Evolutionary conservation across 2,888 invertebrate genomes (phyloP), one percentile per base, ranked within the genome.

Genomic region (Drosophila prostipennis): DNA sequence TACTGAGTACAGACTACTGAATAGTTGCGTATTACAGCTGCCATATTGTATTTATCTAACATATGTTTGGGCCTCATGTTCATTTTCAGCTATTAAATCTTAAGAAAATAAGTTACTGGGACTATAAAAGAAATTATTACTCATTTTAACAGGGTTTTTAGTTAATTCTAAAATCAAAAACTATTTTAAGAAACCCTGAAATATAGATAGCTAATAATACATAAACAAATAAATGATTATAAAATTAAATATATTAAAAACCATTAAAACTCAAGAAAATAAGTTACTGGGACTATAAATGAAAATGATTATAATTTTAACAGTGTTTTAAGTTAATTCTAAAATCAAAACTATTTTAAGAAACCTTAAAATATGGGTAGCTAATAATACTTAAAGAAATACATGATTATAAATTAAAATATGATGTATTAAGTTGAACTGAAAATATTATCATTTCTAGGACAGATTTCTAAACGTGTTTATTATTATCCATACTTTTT

Each of bases 11-110:
- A n/a, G n/a, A n/a, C 29, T 36, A 56, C 58, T 8, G n/a, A 58
- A 49, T 53, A 69, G 69, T 49, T 58, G 19, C 37, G 19, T 2
- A 40, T 26, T 51, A 51, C 14, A 19, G 11, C n/a, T 48, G 11
- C 13, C 51, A 52, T 57, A 46, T 68, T n/a, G 46, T 3, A 10
- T 6, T 52, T 48, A 10, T 53, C 14, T 51, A 23, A 23, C 64
- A 54, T 46, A 64, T 65, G 64, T 10, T 14, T 32, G 13, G 37
- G 11, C 4, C n/a, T n/a, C 3, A 13, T 29, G 26, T 26, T 26
- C 5, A 26, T 26, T 26, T 26, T 26, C 26, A 26, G 26, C 26
- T 6, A 26, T 26, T 6, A 26, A 26, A 26, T 1, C 4, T 26
- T 26, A 26, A 26, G 26, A 5, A 26, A 26, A 26, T 26, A 26